Evolutionary conservation across 2,113 vertebrate species (phyloP).

Genomic region (Peromyscus polionotus): DNA sequence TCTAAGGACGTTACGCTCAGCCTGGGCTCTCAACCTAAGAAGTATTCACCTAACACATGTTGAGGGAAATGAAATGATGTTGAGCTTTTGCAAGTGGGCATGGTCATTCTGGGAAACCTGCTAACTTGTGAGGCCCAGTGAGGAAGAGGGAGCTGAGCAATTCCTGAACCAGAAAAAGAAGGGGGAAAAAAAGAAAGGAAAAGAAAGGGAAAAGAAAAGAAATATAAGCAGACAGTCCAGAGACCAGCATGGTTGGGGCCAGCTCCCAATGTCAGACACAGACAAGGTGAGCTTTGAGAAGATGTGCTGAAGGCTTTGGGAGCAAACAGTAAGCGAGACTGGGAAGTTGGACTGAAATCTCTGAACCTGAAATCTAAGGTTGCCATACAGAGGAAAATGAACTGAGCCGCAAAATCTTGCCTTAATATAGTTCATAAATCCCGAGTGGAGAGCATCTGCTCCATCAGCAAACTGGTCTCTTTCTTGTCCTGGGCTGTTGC

Average conservation of each 20-base stretch:
- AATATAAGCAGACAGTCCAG: not conserved
- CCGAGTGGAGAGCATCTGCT: conserved; percentile 87
- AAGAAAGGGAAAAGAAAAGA: not conserved
- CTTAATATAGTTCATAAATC: conserved; percentile 94
- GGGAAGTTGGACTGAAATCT: not conserved
- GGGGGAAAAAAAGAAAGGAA: too few relatives aligned
- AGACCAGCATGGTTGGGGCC: accelerated
- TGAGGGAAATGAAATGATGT: not conserved
- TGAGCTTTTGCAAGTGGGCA: not conserved
- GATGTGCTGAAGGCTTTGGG: not conserved
- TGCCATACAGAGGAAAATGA: not conserved
- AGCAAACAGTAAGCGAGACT: not conserved
- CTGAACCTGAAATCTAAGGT: conserved; percentile 29
- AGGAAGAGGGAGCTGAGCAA: not conserved
- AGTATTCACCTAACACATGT: not conserved
- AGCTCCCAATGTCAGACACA: not conserved
- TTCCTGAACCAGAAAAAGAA: not conserved
- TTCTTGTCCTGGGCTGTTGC: conserved; percentile 87
- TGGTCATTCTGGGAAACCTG: not conserved
- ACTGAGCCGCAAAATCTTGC: conserved; percentile 83
- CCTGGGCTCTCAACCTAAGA: not conserved
- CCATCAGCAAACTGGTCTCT: conserved; percentile 86
- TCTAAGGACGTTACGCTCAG: not conserved
- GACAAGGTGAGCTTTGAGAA: accelerated
- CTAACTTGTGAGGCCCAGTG: accelerated